Evolutionary conservation across 2,888 invertebrate species (phyloP).

Genomic region (Schrankia costaestrigalis): DNA sequence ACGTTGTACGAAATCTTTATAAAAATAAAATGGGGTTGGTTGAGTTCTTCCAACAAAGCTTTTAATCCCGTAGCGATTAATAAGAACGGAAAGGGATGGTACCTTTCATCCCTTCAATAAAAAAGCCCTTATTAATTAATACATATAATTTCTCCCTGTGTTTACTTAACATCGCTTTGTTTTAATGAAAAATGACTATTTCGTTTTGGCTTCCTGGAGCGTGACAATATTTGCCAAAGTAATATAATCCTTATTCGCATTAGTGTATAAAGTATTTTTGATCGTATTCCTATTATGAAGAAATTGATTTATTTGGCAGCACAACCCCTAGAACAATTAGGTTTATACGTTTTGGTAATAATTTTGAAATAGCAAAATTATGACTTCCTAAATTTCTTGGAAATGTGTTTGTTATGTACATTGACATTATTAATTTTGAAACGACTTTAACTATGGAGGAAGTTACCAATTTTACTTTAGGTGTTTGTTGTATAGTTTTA

Average conservation of each 20-base stretch:
- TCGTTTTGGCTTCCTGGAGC: conserved; percentile 37
- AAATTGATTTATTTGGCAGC: conserved; percentile 37
- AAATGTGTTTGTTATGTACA: no score
- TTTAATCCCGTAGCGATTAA: conserved; percentile 6
- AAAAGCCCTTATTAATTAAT: conserved; percentile 29
- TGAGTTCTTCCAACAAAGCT: not conserved
- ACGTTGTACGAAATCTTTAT: no score
- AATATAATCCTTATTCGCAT: conserved; percentile 13
- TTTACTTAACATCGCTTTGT: conserved; percentile 49
- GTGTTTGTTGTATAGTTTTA: no score
- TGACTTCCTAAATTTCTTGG: no score
- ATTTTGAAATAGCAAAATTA: no score
- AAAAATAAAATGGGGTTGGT: not conserved
- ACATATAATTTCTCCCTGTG: conserved; percentile 25
- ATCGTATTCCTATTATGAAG: no score
- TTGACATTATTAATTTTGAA: no score
- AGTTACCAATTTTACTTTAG: no score
- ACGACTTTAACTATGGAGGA: no score
- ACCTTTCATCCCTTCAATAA: conserved; percentile 16
- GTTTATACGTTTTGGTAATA: conserved; percentile 18
- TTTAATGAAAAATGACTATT: conserved; percentile 52
- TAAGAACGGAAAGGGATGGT: conserved; percentile 4
- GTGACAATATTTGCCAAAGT: conserved; percentile 5
- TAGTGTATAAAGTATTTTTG: no score
- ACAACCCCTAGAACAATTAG: conserved; percentile 27